phyloP scores from a whole-genome alignment of 2,888 invertebrate species.

The Phengaris alcon region DNA sequence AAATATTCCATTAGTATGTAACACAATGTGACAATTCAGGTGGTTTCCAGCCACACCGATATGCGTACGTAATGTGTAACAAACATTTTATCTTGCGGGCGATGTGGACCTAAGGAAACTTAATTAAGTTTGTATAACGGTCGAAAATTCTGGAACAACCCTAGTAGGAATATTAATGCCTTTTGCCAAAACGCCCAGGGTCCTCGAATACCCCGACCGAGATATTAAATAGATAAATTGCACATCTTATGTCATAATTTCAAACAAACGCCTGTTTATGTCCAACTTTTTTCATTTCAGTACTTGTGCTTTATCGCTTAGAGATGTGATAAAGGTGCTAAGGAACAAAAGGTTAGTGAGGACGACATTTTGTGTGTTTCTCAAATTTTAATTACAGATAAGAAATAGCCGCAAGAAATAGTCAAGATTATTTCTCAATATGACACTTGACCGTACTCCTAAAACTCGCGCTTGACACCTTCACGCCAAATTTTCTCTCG shows the following conservation, averaged over 20 bases:
- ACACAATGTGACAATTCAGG: not conserved
- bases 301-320: not conserved
- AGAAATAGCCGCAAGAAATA: no score
- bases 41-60: not conserved
- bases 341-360: not conserved
- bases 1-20: not conserved
- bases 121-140: slow-evolving; percentile 9
- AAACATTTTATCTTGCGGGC: not conserved
- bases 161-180: not conserved
- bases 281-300: slow-evolving; percentile 3
- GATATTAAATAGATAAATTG: slow-evolving; percentile 13
- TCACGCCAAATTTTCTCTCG: no score
- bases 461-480: no score
- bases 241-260: not conserved
- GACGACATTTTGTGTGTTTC: not conserved
- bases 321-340: not conserved
- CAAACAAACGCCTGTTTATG: not conserved
- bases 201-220: not conserved
- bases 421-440: no score
- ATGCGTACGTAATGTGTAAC: not conserved
- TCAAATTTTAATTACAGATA: no score
- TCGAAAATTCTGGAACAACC: not conserved
- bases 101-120: not conserved
- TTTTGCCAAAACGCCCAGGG: not conserved
- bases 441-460: no score